Percentiles rank a stretch among this genome's conserved stretches.
Evolutionary conservation across 1,140 invertebrate species (phyloP).

Genomic region (Brachionus rotundiformis): DNA sequence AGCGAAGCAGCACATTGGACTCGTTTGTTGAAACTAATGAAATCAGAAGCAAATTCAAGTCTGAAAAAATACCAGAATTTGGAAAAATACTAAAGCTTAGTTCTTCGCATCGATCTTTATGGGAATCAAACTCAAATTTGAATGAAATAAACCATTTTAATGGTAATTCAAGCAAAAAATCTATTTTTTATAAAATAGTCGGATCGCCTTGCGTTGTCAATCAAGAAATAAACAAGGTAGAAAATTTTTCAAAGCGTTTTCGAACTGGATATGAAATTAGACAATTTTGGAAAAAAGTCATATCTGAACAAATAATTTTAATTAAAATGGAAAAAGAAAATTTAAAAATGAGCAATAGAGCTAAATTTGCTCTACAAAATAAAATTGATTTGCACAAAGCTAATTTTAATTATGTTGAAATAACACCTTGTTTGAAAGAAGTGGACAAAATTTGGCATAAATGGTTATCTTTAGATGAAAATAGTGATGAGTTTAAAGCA

Average conservation of each 20-base stretch:
- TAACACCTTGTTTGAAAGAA: slow-evolving; percentile 36
- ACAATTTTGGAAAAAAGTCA: slow-evolving; percentile 50
- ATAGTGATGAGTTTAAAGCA: background rate
- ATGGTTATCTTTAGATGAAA: background rate
- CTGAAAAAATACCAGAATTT: background rate
- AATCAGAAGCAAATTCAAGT: background rate
- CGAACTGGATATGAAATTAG: background rate
- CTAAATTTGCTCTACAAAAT: background rate
- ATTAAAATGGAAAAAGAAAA: slow-evolving; percentile 51
- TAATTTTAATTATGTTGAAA: slow-evolving; percentile 39
- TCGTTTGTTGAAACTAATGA: background rate
- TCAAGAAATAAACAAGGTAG: background rate
- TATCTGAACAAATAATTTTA: slow-evolving; percentile 42
- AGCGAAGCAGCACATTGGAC: slow-evolving; percentile 11
- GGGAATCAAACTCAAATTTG: background rate
- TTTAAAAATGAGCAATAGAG: slow-evolving; percentile 8
- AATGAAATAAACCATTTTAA: background rate
- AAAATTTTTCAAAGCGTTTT: background rate
- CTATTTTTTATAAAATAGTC: slow-evolving; percentile 24
- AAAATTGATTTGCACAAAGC: slow-evolving; percentile 19
- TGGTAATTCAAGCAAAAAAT: background rate
- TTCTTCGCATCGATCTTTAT: background rate
- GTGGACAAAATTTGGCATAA: slow-evolving; percentile 34
- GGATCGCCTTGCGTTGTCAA: slow-evolving; percentile 4
- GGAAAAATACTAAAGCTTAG: background rate